Evolutionary conservation across 1,140 invertebrate genomes (phyloP).

Genomic region (Drosophila melanogaster): DNA sequence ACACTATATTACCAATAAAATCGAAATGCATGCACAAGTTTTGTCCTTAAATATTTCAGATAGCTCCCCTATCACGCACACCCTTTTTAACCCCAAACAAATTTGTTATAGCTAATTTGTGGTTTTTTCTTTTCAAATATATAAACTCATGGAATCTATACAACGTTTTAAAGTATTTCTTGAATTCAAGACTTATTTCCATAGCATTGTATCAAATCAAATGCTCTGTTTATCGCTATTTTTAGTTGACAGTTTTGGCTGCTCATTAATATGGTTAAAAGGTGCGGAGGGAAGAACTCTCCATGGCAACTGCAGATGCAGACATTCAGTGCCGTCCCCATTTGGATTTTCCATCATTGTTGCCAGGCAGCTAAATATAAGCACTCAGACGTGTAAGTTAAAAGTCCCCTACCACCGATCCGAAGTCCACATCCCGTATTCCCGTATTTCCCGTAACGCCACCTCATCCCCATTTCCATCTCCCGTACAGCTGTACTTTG

Average conservation of each 20-base stretch:
- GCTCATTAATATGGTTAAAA: slow-evolving; percentile 45
- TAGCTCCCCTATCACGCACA: not conserved
- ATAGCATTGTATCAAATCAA: slow-evolving; percentile 41
- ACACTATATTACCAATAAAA: slow-evolving; percentile 4
- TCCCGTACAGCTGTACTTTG: slow-evolving; percentile 70
- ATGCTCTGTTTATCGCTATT: not conserved
- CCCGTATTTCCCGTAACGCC: not conserved
- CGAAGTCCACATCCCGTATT: slow-evolving; percentile 10
- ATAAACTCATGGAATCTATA: not conserved
- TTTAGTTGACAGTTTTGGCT: slow-evolving; percentile 58
- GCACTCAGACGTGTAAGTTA: slow-evolving; percentile 55
- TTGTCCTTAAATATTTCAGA: slow-evolving; percentile 3
- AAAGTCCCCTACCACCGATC: slow-evolving; percentile 11
- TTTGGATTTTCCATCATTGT: slow-evolving; percentile 37
- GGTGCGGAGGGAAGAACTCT: not conserved
- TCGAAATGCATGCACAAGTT: not conserved
- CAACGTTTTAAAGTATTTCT: not conserved
- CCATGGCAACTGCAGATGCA: slow-evolving; percentile 59
- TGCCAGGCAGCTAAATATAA: slow-evolving; percentile 73
- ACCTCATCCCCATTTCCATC: slow-evolving; percentile 9
- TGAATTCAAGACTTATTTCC: slow-evolving; percentile 34
- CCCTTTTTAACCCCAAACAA: not conserved
- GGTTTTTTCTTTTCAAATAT: not conserved
- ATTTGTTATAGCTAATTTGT: not conserved
- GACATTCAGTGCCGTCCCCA: slow-evolving; percentile 32